Evolutionary conservation across 2,888 invertebrate genomes (phyloP).

Genomic region (Clanis bilineata): DNA sequence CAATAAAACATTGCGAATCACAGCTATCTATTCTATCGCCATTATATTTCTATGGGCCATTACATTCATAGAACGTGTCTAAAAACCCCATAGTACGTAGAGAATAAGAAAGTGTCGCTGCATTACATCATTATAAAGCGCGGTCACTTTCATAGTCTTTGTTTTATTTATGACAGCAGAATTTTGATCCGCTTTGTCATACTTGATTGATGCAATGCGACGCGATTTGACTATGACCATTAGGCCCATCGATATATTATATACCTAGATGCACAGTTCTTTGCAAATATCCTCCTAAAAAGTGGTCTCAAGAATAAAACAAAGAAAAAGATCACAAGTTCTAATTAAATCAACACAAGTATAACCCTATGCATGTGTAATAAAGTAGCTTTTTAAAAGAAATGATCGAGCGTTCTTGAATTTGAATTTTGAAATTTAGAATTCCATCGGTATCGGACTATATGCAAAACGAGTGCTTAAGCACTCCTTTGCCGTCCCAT

Average conservation of each 20-base stretch:
- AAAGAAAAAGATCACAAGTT: too few relatives aligned
- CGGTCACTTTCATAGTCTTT: constrained; percentile 7
- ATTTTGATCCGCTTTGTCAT: background rate
- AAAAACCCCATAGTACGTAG: constrained; percentile 13
- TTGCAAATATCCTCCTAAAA: too few relatives aligned
- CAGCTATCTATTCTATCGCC: background rate
- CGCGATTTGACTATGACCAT: background rate
- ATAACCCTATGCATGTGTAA: too few relatives aligned
- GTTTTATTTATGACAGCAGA: constrained; percentile 13
- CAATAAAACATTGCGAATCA: background rate
- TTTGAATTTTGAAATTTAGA: too few relatives aligned
- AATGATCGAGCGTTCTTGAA: too few relatives aligned
- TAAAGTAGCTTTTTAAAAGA: too few relatives aligned
- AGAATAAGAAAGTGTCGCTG: constrained; percentile 8
- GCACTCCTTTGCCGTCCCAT: too few relatives aligned
- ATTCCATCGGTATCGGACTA: too few relatives aligned
- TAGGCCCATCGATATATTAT: background rate
- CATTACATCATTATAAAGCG: constrained; percentile 1
- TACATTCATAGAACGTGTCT: background rate
- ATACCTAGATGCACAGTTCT: too few relatives aligned
- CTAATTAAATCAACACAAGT: too few relatives aligned
- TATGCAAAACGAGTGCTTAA: too few relatives aligned
- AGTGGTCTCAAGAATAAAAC: too few relatives aligned
- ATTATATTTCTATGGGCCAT: background rate
- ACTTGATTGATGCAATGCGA: constrained; percentile 2